Evolutionary conservation across 2,797 vertebrate species (phyloP), one percentile per base, ranked within the genome.

Genomic region (Pempheris klunzingeri): DNA sequence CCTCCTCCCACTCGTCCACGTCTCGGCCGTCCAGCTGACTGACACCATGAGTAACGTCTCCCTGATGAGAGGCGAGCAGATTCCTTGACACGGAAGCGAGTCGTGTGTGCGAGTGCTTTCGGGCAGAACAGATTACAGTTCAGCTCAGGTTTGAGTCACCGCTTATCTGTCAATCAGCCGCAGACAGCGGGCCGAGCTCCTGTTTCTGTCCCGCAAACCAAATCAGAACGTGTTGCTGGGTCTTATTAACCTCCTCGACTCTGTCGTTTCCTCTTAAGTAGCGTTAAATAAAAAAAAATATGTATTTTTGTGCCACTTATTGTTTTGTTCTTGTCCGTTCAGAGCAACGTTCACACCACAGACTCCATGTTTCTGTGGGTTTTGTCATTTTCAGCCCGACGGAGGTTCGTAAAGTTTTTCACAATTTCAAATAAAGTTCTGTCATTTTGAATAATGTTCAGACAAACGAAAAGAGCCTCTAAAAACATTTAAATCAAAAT

Each of bases 1-100:
- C 83, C 28, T 17, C 68, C 50, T 4, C 74, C 50, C 28, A 36
- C 71, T 55, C 15, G 83, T 59, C 64, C 43, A n/a, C 26, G 14
- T 71, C 61, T 80, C 71, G 18, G 8, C 47, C n/a, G 20, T 77
- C 73, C 62, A 52, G 80, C 77, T 75, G 70, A 85, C 79, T 70
- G 76, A 83, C 77, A 14, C 10, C 18, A 68, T 72, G 64, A 87
- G 70, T 78, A 67, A 65, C 26, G 47, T 80, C 80, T 81, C 36
- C 66, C 66, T 64, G 58, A 54, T 71, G 75, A 73, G 38, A 72
- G 58, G 20, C 64, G 53, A 87, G 83, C 69, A 72, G 22, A 71
- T 77, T 86, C 60, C 72, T 67, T 43, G 70, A 84, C 68, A 79
- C 15, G 38, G 57, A 63, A 54, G 66, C 39, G 5, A 8, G 49